phyloP scores from a whole-genome alignment of 2,888 invertebrate species.

The Merodon equestris region DNA sequence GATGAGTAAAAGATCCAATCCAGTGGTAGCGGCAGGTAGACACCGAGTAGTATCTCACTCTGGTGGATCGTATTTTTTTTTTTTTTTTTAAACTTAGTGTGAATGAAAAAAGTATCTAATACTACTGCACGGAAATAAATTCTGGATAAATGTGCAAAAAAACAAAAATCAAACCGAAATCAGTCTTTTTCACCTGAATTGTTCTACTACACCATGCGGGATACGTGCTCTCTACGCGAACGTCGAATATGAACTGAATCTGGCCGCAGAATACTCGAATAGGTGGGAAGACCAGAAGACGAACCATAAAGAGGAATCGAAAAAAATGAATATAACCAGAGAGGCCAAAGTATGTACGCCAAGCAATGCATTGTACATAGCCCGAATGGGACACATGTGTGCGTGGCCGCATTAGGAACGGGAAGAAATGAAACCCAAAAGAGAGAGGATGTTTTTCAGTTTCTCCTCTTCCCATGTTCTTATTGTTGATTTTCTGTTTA shows the following conservation, averaged over 20 bases:
- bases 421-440: constrained; percentile 3
- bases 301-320: neutral
- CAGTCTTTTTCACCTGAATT: neutral
- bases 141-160: no score
- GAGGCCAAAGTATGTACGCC: neutral
- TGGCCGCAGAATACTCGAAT: neutral
- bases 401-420: neutral
- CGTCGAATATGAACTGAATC: constrained; percentile 51
- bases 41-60: no score
- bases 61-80: no score
- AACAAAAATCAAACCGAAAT: constrained; percentile 36
- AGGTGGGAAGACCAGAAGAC: constrained; percentile 9
- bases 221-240: constrained; percentile 23
- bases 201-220: neutral
- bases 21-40: no score
- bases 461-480: constrained; percentile 3
- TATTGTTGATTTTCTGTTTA: constrained; percentile 17
- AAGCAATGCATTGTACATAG: constrained; percentile 3
- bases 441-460: constrained; percentile 30
- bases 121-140: no score
- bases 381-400: constrained; percentile 12
- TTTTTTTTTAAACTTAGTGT: no score
- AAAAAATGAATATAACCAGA: constrained; percentile 9
- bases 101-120: no score
- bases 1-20: no score